A percentile compares a stretch with the other conserved stretches of the same genome.
Conservation (phyloP, 2,113 vertebrate genomes). For the Tautogolabrus adspersus region DNA sequence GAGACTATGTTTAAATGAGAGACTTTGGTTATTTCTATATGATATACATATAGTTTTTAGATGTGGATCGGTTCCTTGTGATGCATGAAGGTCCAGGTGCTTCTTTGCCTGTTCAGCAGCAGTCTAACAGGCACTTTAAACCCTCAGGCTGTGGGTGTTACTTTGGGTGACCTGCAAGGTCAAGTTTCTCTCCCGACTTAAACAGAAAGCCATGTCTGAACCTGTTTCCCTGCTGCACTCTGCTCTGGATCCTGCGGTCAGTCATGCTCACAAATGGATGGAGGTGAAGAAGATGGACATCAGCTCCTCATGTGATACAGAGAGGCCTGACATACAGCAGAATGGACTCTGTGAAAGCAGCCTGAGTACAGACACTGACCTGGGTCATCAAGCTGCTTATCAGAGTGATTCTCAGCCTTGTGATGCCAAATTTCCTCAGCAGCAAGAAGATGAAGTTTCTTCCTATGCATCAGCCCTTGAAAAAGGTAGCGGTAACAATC, state of each 20-base stretch:
- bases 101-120: constrained; percentile 30
- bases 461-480: background rate
- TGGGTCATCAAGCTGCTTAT: constrained; percentile 2
- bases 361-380: constrained; percentile 17
- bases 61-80: constrained; percentile 18
- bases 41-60: too few species aligned
- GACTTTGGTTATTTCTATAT: too few species aligned
- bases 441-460: constrained; percentile 12
- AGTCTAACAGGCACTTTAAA: constrained; percentile 25
- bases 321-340: constrained; percentile 7
- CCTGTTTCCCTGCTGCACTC: constrained; percentile 32
- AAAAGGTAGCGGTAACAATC: background rate
- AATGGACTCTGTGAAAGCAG: constrained; percentile 29
- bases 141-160: constrained; percentile 31
- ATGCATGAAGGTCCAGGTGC: constrained; percentile 46
- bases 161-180: constrained; percentile 41
- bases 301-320: constrained; percentile 2
- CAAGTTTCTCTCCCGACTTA: constrained; percentile 27
- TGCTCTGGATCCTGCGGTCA: background rate
- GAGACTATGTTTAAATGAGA: too few species aligned
- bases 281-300: constrained; percentile 23
- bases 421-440: constrained; percentile 12
- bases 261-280: constrained; percentile 15
- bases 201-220: constrained; percentile 52
- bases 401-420: background rate